Percentiles rank a stretch among this genome's conserved stretches.
These are phyloP conservation scores for Zaprionus kolodkinae DNA, from an alignment of 1,140 invertebrate genomes.

Conservation along the genomic window DNA sequence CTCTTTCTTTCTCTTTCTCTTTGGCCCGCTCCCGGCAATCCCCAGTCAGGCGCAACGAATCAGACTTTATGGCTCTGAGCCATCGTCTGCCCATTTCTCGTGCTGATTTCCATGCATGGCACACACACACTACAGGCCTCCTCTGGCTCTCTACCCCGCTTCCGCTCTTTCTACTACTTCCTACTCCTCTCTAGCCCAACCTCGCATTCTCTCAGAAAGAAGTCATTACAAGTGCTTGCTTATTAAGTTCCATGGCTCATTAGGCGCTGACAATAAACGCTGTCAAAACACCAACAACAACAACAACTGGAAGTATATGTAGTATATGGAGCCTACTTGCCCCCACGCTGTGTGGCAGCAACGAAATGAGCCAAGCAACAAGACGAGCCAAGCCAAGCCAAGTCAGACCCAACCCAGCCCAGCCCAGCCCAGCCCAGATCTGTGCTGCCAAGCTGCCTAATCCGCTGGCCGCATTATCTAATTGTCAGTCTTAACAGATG, in stretches of 20 bases:
- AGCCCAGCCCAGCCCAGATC: no score
- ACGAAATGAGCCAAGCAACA: constrained; percentile 43
- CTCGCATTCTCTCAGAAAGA: constrained; percentile 41
- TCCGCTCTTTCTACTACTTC: no score
- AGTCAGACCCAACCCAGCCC: no score
- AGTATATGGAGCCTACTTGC: not conserved
- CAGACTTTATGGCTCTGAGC: constrained; percentile 52
- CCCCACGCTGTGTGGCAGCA: constrained; percentile 12
- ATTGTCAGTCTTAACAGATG: constrained; percentile 75
- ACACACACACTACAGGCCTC: constrained; percentile 17
- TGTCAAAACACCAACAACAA: constrained; percentile 57
- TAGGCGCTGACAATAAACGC: constrained; percentile 74
- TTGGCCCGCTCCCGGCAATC: constrained; percentile 20
- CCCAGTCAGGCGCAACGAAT: constrained; percentile 50
- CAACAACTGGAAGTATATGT: not conserved
- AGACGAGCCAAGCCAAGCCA: constrained; percentile 13
- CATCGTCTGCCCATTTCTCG: constrained; percentile 32
- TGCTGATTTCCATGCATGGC: constrained; percentile 49
- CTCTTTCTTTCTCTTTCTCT: not conserved
- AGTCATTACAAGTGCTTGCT: constrained; percentile 81
- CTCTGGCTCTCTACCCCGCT: not conserved
- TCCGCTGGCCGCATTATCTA: constrained; percentile 71
- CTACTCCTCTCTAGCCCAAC: no score
- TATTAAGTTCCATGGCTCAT: constrained; percentile 82
- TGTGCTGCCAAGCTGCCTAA: constrained; percentile 56